Base-by-base conservation (phyloP, 2,888 invertebrate genomes). In the Meghimatium bilineatum region DNA sequence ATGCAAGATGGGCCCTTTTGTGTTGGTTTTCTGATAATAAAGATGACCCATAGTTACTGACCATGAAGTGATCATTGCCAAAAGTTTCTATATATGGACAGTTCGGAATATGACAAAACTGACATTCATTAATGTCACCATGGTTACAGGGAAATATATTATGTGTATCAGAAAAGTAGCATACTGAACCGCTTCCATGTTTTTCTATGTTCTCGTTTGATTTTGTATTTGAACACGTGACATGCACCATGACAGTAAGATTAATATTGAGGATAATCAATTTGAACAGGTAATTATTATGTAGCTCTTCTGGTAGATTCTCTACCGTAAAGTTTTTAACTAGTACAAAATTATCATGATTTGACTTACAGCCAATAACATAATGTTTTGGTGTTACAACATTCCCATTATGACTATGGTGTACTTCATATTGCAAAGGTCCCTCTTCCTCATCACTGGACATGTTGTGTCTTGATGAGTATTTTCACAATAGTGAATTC, bases 151-250 rank as follows among this genome's bases (percentile, higher is more conserved):
- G 63, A 52, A 44, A 78, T 44, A 78, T 6, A 36, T 67, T n/a
- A 32, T 78, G 78, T 49, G 78, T 78, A n/a, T 78, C 67, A 14
- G 78, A 78, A 67, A 78, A 78, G 36, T 78, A 67, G 36, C 78
- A 78, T 26, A 78, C 49, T 36, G 66, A 78, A 66, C 78, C 78
- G 29, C 78, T 78, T 17, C 66, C 78, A 38, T 20, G n/a, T 76
- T 1, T 76, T 36, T 60, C 34, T 0, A 10, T 34, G 23, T 60
- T 60, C 12, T 74, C 20, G 17, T 52, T 52, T 74, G 49, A 1
- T 72, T 44, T n/a, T n/a, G 1, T 20, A 52, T 23, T 12, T 75
- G 49, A 1, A 49, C 0, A 60, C 17, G 23, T 36, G 1, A 77
- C 77, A 67, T 10, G 29, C 20, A 78, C 63, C 52, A 38, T 78